phyloP scores from a whole-genome alignment of 2,113 vertebrate genomes.

The Ophthalmolycus amberensis region DNA sequence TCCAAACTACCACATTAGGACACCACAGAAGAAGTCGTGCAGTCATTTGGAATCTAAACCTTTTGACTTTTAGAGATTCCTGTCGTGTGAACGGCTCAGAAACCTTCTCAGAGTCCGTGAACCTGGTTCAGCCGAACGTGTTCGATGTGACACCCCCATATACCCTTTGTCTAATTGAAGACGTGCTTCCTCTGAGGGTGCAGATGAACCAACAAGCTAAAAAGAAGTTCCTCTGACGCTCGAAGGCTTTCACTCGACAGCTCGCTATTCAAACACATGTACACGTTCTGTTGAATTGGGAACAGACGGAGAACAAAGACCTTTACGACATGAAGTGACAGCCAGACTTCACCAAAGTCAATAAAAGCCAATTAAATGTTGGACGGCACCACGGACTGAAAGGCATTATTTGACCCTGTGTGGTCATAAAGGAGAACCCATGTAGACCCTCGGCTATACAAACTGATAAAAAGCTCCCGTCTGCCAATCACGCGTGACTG shows the following conservation, averaged over 20 bases:
- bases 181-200: too few relatives aligned
- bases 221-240: constrained; percentile 4
- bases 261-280: constrained; percentile 18
- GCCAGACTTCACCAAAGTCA: constrained; percentile 45
- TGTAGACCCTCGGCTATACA: constrained; percentile 50
- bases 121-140: too few relatives aligned
- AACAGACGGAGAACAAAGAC: not conserved
- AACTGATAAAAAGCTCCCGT: constrained; percentile 37
- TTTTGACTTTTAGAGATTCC: too few relatives aligned
- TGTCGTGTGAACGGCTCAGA: too few relatives aligned
- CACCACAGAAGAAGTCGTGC: too few relatives aligned
- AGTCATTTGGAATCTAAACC: too few relatives aligned
- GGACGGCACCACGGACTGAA: constrained; percentile 6
- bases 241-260: not conserved
- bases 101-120: too few relatives aligned
- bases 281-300: constrained; percentile 10
- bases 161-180: too few relatives aligned
- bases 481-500: constrained; percentile 70
- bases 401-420: constrained; percentile 49
- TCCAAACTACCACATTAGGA: too few relatives aligned
- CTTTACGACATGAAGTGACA: constrained; percentile 43
- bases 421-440: constrained; percentile 36
- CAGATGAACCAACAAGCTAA: not conserved
- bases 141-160: too few relatives aligned
- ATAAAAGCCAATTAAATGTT: constrained; percentile 52